phyloP scores from a whole-genome alignment of 2,888 invertebrate genomes.

The Cryptus viduatorius region DNA sequence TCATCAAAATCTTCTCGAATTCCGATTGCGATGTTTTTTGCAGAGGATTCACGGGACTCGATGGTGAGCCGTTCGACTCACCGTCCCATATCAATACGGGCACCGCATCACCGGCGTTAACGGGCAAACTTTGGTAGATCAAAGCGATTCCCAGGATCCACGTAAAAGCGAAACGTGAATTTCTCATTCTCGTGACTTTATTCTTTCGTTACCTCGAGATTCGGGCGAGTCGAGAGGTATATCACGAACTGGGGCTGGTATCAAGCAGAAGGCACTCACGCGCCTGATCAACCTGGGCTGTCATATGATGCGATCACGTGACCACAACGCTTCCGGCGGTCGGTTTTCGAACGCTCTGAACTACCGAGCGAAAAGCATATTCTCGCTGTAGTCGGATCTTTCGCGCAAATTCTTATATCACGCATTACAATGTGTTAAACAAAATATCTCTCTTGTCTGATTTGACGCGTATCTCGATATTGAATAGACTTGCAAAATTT shows the following conservation, averaged over 20 bases:
- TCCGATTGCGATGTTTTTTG: constrained; percentile 80
- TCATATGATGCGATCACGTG: constrained; percentile 76
- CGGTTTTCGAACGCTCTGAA: constrained; percentile 28
- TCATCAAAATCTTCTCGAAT: constrained; percentile 83
- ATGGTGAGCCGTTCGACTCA: constrained; percentile 57
- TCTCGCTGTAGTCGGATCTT: background rate
- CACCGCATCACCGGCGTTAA: constrained; percentile 84
- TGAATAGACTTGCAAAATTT: background rate
- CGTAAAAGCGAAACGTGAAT: constrained; percentile 62
- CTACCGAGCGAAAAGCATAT: background rate
- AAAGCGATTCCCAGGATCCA: constrained; percentile 67
- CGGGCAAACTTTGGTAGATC: constrained; percentile 56
- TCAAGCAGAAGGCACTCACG: constrained; percentile 76
- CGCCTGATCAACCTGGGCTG: constrained; percentile 77
- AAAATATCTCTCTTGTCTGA: background rate
- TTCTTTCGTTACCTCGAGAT: constrained; percentile 48
- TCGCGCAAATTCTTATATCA: background rate
- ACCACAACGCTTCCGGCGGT: constrained; percentile 45
- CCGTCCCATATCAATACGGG: constrained; percentile 88
- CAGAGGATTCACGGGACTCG: constrained; percentile 77
- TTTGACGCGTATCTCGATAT: background rate
- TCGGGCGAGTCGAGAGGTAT: constrained; percentile 45
- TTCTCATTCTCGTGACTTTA: constrained; percentile 58
- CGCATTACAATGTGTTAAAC: background rate
- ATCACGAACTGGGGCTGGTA: constrained; percentile 53